Evolutionary conservation across 2,797 vertebrate genomes (phyloP).

Genomic region (Gila robusta): DNA sequence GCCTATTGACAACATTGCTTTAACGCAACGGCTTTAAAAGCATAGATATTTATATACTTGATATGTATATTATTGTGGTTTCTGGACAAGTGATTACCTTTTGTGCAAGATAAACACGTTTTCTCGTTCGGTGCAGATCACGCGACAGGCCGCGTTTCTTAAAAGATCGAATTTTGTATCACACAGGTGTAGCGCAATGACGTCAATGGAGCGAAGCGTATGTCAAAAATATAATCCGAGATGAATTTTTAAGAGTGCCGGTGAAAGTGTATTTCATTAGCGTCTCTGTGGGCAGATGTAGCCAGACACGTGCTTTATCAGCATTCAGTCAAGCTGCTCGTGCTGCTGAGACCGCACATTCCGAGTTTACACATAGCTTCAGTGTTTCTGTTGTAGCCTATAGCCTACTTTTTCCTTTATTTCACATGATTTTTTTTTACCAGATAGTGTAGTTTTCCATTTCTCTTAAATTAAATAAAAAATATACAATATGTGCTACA

Average conservation of each 20-base stretch:
- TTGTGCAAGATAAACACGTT: neutral
- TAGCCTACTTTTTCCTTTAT: neutral
- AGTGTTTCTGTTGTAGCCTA: neutral
- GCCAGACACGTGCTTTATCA: slow-evolving; percentile 1
- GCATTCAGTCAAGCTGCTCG: neutral
- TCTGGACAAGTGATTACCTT: slow-evolving; percentile 2
- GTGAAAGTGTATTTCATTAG: too few relatives aligned
- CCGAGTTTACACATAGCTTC: neutral
- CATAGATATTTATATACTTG: neutral
- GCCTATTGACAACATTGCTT: neutral
- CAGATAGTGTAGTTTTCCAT: neutral
- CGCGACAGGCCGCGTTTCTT: neutral
- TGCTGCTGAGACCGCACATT: neutral
- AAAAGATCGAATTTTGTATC: neutral
- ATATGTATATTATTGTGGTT: neutral
- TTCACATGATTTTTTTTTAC: too few relatives aligned
- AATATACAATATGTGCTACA: neutral
- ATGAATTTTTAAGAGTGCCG: neutral
- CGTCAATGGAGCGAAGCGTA: neutral
- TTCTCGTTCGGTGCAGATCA: neutral
- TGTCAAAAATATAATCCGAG: neutral
- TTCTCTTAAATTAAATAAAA: neutral
- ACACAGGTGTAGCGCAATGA: neutral
- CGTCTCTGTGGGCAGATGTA: too few relatives aligned
- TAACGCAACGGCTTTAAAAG: neutral